phyloP scores from a whole-genome alignment of 2,797 vertebrate genomes.

The Myioborus melanocephalus region DNA sequence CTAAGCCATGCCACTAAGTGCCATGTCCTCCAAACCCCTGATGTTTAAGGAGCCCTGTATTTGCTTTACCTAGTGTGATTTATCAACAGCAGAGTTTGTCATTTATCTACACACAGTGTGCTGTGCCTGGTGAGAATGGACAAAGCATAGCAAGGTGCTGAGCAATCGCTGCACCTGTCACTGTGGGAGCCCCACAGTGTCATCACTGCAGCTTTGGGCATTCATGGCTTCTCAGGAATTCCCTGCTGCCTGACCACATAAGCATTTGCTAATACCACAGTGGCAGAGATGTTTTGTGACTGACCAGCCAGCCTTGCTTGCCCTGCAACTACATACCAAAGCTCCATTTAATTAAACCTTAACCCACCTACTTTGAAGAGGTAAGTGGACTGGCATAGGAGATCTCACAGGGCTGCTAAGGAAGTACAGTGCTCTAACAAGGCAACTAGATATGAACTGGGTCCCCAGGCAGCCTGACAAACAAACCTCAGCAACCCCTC shows the following conservation, averaged over 20 bases:
- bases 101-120: neutral
- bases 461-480: neutral
- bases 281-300: neutral
- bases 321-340: neutral
- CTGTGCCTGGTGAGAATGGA: neutral
- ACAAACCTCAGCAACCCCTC: neutral
- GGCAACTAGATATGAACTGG: neutral
- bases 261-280: neutral
- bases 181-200: neutral
- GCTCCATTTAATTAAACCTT: neutral
- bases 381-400: neutral
- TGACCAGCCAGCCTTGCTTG: neutral
- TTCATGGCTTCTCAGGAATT: neutral
- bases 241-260: neutral
- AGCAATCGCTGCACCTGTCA: neutral
- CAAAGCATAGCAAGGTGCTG: conserved; percentile 37
- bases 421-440: neutral
- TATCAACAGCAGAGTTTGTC: neutral
- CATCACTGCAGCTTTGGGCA: neutral
- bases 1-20: neutral
- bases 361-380: neutral
- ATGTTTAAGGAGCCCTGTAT: neutral
- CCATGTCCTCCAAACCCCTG: neutral
- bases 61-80: neutral
- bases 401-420: neutral